Evolutionary conservation across 2,113 vertebrate genomes (phyloP).

Genomic region (Atrichornis clamosus): DNA sequence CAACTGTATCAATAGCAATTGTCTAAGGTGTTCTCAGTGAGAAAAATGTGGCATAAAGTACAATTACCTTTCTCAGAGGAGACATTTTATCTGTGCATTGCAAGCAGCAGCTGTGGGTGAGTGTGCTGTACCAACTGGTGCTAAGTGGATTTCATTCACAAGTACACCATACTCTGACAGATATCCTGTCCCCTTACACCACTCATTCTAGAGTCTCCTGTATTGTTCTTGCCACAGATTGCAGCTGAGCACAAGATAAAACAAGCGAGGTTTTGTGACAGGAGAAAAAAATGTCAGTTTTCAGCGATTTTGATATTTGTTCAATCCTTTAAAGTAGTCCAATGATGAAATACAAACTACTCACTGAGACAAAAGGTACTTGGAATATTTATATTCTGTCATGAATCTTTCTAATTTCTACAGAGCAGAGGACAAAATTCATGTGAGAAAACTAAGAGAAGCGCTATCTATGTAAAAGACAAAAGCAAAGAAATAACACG

Average conservation of each 20-base stretch:
- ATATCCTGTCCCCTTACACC: background rate
- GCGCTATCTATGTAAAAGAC: background rate
- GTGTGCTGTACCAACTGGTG: background rate
- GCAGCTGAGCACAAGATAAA: background rate
- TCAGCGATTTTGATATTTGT: background rate
- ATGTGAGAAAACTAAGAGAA: background rate
- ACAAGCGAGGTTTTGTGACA: accelerated
- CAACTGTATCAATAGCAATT: background rate
- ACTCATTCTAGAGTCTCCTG: background rate
- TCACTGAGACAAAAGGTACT: background rate
- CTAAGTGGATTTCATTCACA: constrained; percentile 7
- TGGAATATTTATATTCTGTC: background rate
- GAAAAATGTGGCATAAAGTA: background rate
- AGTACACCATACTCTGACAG: background rate
- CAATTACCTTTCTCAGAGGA: background rate
- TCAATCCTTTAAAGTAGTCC: background rate
- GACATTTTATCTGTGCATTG: background rate
- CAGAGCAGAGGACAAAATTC: background rate
- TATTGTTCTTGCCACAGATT: background rate
- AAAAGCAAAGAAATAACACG: background rate
- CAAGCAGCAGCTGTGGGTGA: background rate
- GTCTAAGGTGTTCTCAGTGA: background rate
- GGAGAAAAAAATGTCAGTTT: background rate
- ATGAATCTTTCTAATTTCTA: background rate
- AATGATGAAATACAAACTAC: background rate